Evolutionary conservation across 2,113 vertebrate genomes (phyloP), one percentile per base, ranked within the genome.

Genomic region (Herpailurus yagouaroundi): DNA sequence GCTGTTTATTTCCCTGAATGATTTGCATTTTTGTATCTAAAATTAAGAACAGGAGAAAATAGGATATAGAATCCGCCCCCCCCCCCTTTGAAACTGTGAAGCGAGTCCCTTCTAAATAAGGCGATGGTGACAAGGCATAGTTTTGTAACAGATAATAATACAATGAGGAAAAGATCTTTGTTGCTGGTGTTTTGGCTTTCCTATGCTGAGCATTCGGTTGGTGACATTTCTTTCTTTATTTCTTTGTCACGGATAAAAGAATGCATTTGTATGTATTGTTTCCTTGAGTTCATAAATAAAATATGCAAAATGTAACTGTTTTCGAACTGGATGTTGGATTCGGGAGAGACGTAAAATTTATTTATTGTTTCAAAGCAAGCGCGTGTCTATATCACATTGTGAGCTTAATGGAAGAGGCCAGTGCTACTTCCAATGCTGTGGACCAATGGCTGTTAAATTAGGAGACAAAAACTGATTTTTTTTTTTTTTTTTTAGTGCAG

Each of bases 31-130:
- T 79, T 66, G 41, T 31, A 71, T 83, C 52, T 90, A 76, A 95
- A 91, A 92, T 77, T 74, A n/a, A 82, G 69, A 96, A 33, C 29
- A 63, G 31, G 55, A 92, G 50, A 89, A 98, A 87, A 88, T 52
- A 74, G 41, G 15, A 68, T 31, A 27, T 71, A 1, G 57, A 69
- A 52, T 0, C 16, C 14, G 4, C 41, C 74, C 4, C 45, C 7
- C 41, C 41, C 45, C 0, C 45, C 7, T 7, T 1, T 66, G 38
- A 93, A 83, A 94, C 21, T 57, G 3, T 64, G 48, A 91, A 92
- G 33, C 48, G 1, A 66, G 57, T 4, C 6, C 63, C 41, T 71
- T 6, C 2, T 93, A 55, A 91, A 48, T 68, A 90, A 57, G 41
- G 82, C 91, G 87, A 57, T 71, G 66, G 48, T 82, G 73, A n/a